phyloP scores from a whole-genome alignment of 2,113 vertebrate genomes.

The Vulpes ferrilata region DNA sequence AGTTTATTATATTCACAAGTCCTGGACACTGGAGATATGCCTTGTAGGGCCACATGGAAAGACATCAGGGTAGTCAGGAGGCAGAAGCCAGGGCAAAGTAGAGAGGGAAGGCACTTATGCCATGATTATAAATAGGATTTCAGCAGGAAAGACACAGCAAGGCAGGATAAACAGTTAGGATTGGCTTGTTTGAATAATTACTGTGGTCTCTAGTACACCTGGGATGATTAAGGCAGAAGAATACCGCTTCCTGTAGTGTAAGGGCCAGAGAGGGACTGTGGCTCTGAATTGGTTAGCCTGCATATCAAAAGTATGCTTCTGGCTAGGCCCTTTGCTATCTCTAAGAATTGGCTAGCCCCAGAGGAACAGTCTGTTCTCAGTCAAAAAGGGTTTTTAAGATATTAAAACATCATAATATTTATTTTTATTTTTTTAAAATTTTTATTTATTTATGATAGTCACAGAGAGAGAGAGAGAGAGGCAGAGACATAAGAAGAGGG shows the following conservation, averaged over 20 bases:
- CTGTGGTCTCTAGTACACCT: neutral
- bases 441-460: too few relatives aligned
- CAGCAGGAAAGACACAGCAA: neutral
- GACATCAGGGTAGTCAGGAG: neutral
- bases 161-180: neutral
- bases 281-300: neutral
- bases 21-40: neutral
- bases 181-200: neutral
- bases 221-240: neutral
- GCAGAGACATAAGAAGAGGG: too few relatives aligned
- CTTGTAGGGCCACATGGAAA: neutral
- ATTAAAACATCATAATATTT: neutral
- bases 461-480: too few relatives aligned
- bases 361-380: neutral
- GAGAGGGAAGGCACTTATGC: neutral
- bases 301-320: neutral
- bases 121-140: neutral
- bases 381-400: neutral
- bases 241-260: neutral
- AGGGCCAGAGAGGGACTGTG: neutral
- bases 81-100: neutral
- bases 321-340: neutral
- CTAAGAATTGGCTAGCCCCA: neutral
- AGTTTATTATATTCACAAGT: neutral
- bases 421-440: too few relatives aligned